Evolutionary conservation across 1,140 invertebrate genomes (phyloP).

Genomic region (Parapsyche elsis): DNA sequence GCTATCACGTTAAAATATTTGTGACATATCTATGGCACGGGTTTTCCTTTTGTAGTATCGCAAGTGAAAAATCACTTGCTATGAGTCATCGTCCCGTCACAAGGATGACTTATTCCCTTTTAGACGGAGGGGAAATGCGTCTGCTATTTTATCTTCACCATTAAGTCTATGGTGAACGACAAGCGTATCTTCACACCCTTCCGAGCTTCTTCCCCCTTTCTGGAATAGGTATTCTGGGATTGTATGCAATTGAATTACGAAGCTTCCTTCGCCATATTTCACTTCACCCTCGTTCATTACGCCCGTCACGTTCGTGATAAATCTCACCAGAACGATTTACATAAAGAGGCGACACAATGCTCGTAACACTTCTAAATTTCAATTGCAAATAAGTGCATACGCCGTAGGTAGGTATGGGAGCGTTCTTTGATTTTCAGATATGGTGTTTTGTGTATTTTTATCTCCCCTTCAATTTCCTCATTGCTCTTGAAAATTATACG

Average conservation of each 20-base stretch:
- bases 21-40: neutral
- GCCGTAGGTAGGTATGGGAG: neutral
- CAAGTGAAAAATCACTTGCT: neutral
- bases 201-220: neutral
- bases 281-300: too few species aligned
- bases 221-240: neutral
- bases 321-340: neutral
- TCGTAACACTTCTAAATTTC: neutral
- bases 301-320: neutral
- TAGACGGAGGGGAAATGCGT: neutral
- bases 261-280: too few species aligned
- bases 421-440: neutral
- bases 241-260: too few species aligned
- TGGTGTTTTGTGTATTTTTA: neutral
- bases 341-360: neutral
- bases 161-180: neutral
- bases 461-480: neutral
- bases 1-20: neutral
- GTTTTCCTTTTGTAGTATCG: neutral
- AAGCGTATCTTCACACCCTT: neutral
- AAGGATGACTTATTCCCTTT: neutral
- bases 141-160: neutral
- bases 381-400: neutral
- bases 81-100: neutral
- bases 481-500: neutral